Percentiles rank a stretch among this genome's conserved stretches.
Evolutionary conservation across 2,113 vertebrate genomes (phyloP).

Genomic region (Microcebus ravelobensis): DNA sequence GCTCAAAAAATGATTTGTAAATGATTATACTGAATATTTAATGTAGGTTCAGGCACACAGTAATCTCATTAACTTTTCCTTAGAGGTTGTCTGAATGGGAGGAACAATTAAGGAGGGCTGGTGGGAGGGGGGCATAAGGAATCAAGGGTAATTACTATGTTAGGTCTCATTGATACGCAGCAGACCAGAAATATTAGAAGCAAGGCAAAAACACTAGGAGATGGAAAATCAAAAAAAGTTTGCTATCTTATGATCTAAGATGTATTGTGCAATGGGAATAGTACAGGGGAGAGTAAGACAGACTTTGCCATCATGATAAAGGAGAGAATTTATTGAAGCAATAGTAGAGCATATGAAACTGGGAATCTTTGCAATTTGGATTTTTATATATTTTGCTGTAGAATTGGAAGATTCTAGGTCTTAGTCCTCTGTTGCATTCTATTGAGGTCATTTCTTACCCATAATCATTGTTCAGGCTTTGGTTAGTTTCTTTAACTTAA

Average conservation of each 20-base stretch:
- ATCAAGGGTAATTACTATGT: neutral
- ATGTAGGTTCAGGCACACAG: neutral
- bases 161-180: neutral
- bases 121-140: neutral
- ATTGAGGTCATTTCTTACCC: conserved; percentile 3
- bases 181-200: neutral
- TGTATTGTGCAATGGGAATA: neutral
- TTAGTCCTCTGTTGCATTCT: neutral
- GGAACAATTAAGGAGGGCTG: neutral
- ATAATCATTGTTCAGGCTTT: conserved; percentile 15
- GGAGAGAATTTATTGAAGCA: neutral
- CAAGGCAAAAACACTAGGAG: neutral
- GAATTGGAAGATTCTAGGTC: neutral
- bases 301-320: neutral
- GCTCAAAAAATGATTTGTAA: neutral
- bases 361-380: neutral
- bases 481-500: conserved; percentile 17
- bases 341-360: neutral
- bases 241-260: neutral
- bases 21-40: neutral
- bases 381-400: neutral
- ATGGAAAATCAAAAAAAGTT: neutral
- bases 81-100: neutral
- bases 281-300: neutral
- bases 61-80: neutral